These are phyloP conservation scores for Cylindroiulus punctatus DNA, from an alignment of 2,888 invertebrate genomes.

Conservation along the genomic window DNA sequence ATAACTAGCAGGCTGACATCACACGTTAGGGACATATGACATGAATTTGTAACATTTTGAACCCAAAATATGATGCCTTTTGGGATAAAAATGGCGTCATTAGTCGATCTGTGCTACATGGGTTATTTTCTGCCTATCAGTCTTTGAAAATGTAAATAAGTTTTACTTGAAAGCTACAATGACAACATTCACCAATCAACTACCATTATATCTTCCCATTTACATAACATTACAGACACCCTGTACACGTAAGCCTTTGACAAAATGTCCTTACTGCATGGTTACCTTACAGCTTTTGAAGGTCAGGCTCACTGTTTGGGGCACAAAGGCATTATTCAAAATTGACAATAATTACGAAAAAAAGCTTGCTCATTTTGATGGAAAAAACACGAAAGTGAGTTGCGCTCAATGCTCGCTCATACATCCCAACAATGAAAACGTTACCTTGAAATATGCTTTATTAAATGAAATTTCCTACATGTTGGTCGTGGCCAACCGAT, in stretches of 20 bases:
- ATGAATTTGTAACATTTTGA: no score
- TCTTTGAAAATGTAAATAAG: background rate
- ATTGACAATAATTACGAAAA: constrained; percentile 27
- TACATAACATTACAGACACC: background rate
- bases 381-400: background rate
- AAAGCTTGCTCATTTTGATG: constrained; percentile 9
- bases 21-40: no score
- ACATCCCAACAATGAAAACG: background rate
- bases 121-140: no score
- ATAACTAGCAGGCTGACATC: no score
- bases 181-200: background rate
- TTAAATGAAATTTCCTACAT: constrained; percentile 15
- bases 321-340: background rate
- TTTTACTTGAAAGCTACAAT: background rate
- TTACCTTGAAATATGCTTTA: constrained; percentile 28
- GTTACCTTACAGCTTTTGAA: no score
- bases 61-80: no score
- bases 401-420: constrained; percentile 12
- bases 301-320: background rate
- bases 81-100: no score
- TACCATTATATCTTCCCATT: background rate
- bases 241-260: background rate
- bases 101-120: no score
- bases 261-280: background rate
- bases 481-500: background rate